Percentiles rank a stretch among this genome's conserved stretches.
Conservation (phyloP, 2,888 invertebrate genomes). For the Drosophila kuntzei region DNA sequence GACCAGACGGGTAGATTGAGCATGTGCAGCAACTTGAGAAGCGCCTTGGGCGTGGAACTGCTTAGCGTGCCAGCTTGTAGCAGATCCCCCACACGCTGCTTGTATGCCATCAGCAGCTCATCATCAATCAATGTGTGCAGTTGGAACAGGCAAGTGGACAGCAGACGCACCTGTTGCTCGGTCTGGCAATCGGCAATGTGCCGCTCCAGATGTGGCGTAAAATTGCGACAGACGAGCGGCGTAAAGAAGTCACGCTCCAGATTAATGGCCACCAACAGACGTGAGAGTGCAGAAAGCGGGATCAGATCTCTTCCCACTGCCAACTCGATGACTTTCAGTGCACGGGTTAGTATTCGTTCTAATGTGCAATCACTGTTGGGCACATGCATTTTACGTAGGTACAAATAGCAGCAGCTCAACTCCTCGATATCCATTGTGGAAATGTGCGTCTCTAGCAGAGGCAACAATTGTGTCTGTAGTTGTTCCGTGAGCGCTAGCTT, state of each 20-base stretch:
- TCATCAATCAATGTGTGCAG: conserved; percentile 83
- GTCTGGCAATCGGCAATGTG: conserved; percentile 81
- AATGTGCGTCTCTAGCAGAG: conserved; percentile 75
- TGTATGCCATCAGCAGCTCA: conserved; percentile 84
- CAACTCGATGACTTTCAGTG: conserved; percentile 70
- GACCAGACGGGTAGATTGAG: conserved; percentile 86
- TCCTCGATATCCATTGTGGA: conserved; percentile 83
- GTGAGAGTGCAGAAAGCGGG: conserved; percentile 84
- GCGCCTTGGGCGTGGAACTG: conserved; percentile 64
- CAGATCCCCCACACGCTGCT: conserved; percentile 81
- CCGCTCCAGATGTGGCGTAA: conserved; percentile 84
- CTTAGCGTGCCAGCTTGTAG: conserved; percentile 78
- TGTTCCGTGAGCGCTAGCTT: conserved; percentile 18
- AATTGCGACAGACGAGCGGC: conserved; percentile 83
- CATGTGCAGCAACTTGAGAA: conserved; percentile 84
- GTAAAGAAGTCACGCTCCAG: conserved; percentile 84
- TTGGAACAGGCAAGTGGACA: conserved; percentile 86
- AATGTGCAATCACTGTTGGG: conserved; percentile 78
- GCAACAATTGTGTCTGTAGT: conserved; percentile 50
- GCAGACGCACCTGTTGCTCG: conserved; percentile 84
- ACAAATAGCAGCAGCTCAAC: conserved; percentile 85
- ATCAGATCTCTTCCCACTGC: conserved; percentile 60
- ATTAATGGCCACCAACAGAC: conserved; percentile 85
- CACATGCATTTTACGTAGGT: conserved; percentile 86
- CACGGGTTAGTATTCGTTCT: conserved; percentile 81